Base-by-base conservation (phyloP, 1,140 invertebrate species). In the Drosophila quadrilineata region DNA sequence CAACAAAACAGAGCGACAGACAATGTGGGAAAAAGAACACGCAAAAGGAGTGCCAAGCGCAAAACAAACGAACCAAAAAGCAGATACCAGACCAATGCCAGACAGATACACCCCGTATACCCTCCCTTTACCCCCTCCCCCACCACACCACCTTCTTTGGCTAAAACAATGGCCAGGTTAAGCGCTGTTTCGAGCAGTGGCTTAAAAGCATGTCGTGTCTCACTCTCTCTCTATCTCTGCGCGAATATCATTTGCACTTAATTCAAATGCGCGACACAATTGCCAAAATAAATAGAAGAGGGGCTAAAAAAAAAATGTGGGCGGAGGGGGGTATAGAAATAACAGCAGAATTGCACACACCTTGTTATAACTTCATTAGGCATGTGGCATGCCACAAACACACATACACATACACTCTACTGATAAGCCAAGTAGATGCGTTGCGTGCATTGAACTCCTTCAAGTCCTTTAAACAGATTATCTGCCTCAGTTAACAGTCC, bases 261-360 rank as follows among this genome's bases (percentile, higher is more conserved):
- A 88, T 88, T 88, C 87, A 84, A 88, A 87, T 88, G 76, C 87
- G 75, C 79, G 77, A 88, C 87, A 88, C 87, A 88, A 88, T 88
- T 68, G 79, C 70, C 41, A 73, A 75, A 85, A 60, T 58, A 75
- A 66, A 75, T 28, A 31, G 5, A 24, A 33, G 31, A 16, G 53
- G 16, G 17, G 12, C 24, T 29, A n/a, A 8, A n/a, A 17, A 50
- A 17, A 48, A 14, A 54, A 19, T 66, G 73, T 67, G 50, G 59
- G 68, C 49, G 64, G n/a, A n/a, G n/a, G n/a, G n/a, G n/a, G n/a
- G n/a, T n/a, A n/a, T n/a, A n/a, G n/a, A n/a, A n/a, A n/a, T n/a
- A n/a, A n/a, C n/a, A n/a, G n/a, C n/a, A n/a, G n/a, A n/a, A n/a
- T n/a, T n/a, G n/a, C n/a, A n/a, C n/a, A n/a, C n/a, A n/a, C n/a